A percentile compares a stretch with the other conserved stretches of the same genome.
These are phyloP conservation scores for Hypselothyrea guttata DNA, from an alignment of 2,888 invertebrate genomes.

Conservation along the genomic window DNA sequence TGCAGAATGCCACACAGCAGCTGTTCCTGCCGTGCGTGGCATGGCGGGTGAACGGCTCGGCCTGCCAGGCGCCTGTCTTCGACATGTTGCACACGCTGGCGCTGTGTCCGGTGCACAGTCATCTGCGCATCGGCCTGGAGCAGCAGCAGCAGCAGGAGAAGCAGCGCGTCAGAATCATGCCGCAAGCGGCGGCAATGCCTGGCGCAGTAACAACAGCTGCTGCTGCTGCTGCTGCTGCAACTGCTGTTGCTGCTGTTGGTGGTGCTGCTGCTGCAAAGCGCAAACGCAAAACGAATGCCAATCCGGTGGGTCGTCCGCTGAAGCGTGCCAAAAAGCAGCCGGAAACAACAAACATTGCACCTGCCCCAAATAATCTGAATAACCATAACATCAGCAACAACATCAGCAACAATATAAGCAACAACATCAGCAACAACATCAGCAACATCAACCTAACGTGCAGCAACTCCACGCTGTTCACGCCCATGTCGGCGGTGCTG, in stretches of 20 bases:
- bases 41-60: conserved; percentile 89
- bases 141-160: conserved; percentile 25
- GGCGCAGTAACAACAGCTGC: conserved; percentile 11
- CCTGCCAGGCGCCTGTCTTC: conserved; percentile 90
- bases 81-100: conserved; percentile 91
- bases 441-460: too few relatives aligned
- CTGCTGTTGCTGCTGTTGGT: conserved; percentile 1
- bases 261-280: conserved; percentile 32
- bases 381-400: too few relatives aligned
- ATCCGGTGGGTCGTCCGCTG: conserved; percentile 83
- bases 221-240: conserved; percentile 20
- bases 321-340: conserved; percentile 84
- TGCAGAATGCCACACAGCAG: conserved; percentile 91
- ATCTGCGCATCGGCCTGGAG: conserved; percentile 87
- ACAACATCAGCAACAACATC: too few relatives aligned
- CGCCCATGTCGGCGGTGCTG: conserved; percentile 61
- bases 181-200: conserved; percentile 27
- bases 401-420: too few relatives aligned
- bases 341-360: conserved; percentile 16
- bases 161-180: conserved; percentile 10
- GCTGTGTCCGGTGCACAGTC: conserved; percentile 92
- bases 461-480: conserved; percentile 22
- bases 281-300: conserved; percentile 69
- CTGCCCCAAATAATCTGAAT: neutral
- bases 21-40: conserved; percentile 91